phyloP scores from a whole-genome alignment of 2,797 vertebrate genomes.

The Psittacula derbiana region DNA sequence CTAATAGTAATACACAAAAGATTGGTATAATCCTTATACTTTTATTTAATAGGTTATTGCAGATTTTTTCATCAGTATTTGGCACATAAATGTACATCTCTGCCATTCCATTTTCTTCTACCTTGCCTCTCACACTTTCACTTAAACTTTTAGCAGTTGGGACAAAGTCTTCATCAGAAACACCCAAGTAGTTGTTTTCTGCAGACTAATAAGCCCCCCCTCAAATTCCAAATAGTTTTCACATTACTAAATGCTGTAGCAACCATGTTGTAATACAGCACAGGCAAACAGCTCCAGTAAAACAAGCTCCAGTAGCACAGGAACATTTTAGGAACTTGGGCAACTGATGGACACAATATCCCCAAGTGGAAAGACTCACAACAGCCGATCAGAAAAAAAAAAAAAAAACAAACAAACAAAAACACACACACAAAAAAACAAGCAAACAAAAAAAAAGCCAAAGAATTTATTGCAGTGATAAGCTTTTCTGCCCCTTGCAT shows the following conservation, averaged over 20 bases:
- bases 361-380: neutral
- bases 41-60: neutral
- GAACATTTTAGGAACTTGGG: neutral
- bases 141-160: neutral
- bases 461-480: neutral
- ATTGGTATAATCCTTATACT: neutral
- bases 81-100: neutral
- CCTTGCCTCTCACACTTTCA: neutral
- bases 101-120: neutral
- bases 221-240: neutral
- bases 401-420: too few species aligned
- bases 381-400: neutral
- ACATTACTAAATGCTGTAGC: neutral
- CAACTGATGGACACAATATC: neutral
- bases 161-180: neutral
- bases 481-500: neutral
- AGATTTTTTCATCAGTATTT: neutral
- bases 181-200: neutral
- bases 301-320: neutral
- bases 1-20: neutral
- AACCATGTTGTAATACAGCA: accelerated
- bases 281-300: neutral
- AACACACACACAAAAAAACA: neutral
- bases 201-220: neutral
- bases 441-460: neutral